Base-by-base conservation (phyloP, 2,797 vertebrate genomes). In the Pteropus rufus region DNA sequence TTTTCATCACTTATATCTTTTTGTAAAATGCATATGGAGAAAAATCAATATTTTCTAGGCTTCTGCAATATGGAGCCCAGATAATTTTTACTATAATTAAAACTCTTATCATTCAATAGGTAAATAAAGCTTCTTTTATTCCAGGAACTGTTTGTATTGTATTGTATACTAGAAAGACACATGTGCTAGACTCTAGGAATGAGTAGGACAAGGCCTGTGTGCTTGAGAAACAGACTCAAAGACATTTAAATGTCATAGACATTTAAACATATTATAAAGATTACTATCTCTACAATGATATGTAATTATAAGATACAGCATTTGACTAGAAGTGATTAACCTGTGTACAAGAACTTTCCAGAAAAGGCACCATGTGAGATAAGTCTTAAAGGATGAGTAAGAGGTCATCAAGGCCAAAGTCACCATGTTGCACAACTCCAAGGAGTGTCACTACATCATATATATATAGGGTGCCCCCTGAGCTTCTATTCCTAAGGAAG, bases 1-100 rank as follows among this genome's bases (percentile, higher is more conserved):
- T 86, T 91, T 88, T 85, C 26, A 56, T 56, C 29, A 80, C 7
- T 29, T 39, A 7, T 8, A 73, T 69, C 11, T 69, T 73, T 85
- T 81, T 79, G 39, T 58, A 86, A 86, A 86, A 49, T 83, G 2
- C 12, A 79, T 31, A 81, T 64, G 44, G 52, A 41, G 11, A 80
- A 77, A 91, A 77, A 67, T 31, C 5, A 83, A 14, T 34, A 92
- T 89, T 96, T 94, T 91, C 49, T 86, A 86, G 36, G 12, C 21
- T 86, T 91, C 7, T 81, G 29, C n/a, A 82, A 31, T 49, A 49
- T 52, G 26, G 29, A 54, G 76, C 16, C 75, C 79, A 49, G 19
- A 58, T 89, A 73, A 82, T 12, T 86, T 91, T 87, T 80, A 65
- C 1, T 41, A 44, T 69, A 85, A 73, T 85, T n/a, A 89, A 93